phyloP scores from a whole-genome alignment of 2,888 invertebrate genomes.

The Diarsia mendica region DNA sequence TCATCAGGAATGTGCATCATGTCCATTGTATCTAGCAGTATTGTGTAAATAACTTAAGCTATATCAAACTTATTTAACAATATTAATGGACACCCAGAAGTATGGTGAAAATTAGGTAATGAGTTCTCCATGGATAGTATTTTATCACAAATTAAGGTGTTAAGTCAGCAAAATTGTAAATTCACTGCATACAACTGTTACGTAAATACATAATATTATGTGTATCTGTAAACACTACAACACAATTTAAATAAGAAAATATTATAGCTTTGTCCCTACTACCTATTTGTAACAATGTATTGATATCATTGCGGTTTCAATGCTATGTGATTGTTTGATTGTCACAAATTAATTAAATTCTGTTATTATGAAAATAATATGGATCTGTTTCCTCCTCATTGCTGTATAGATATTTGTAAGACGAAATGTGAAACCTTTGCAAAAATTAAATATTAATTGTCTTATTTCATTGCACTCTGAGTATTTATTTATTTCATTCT shows the following conservation, averaged over 20 bases:
- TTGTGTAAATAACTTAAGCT: constrained; percentile 85
- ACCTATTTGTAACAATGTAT: constrained; percentile 54
- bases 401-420: constrained; percentile 74
- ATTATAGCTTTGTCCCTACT: constrained; percentile 70
- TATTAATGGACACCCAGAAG: constrained; percentile 77
- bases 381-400: constrained; percentile 78
- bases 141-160: constrained; percentile 75
- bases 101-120: constrained; percentile 80
- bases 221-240: constrained; percentile 66
- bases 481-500: constrained; percentile 74
- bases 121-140: constrained; percentile 80
- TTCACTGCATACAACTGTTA: constrained; percentile 76
- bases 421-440: constrained; percentile 62
- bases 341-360: constrained; percentile 81
- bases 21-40: constrained; percentile 82
- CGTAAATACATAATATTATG: constrained; percentile 59
- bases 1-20: constrained; percentile 73
- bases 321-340: constrained; percentile 75
- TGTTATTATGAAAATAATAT: constrained; percentile 66
- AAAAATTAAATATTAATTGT: constrained; percentile 54
- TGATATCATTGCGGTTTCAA: constrained; percentile 73
- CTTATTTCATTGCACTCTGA: constrained; percentile 57
- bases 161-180: constrained; percentile 76
- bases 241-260: constrained; percentile 66
- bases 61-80: constrained; percentile 80